Evolutionary conservation across 2,888 invertebrate species (phyloP).

Genomic region (Bursaphelenchus okinawaensis): DNA sequence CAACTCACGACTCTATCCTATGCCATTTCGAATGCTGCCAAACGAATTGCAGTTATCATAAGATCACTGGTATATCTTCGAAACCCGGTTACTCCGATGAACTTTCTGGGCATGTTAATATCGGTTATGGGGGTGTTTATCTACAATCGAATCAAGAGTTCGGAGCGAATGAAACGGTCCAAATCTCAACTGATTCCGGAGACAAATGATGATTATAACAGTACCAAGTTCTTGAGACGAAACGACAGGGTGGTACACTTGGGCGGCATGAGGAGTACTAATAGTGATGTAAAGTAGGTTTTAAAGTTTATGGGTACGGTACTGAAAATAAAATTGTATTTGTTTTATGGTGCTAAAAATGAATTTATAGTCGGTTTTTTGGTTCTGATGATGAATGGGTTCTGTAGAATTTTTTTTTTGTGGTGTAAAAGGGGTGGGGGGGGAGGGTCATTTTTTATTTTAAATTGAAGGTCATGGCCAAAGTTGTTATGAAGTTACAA

Average conservation of each 20-base stretch:
- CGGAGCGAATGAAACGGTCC: constrained; percentile 9
- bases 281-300: background rate
- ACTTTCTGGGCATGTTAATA: constrained; percentile 80
- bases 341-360: too few relatives aligned
- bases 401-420: too few relatives aligned
- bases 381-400: too few relatives aligned
- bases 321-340: too few relatives aligned
- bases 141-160: constrained; percentile 72
- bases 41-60: constrained; percentile 71
- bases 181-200: constrained; percentile 2
- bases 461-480: too few relatives aligned
- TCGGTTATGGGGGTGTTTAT: constrained; percentile 82
- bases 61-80: constrained; percentile 78
- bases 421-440: too few relatives aligned
- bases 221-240: background rate
- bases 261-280: background rate
- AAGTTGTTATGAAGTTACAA: too few relatives aligned
- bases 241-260: background rate
- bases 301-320: too few relatives aligned
- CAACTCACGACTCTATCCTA: constrained; percentile 85
- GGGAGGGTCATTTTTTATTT: too few relatives aligned
- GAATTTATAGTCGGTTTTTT: too few relatives aligned
- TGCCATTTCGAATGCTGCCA: constrained; percentile 89
- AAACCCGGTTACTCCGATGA: constrained; percentile 82
- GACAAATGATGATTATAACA: background rate